A percentile compares a stretch with the other conserved stretches of the same genome.
These are phyloP conservation scores for Clanis bilineata DNA, from an alignment of 2,888 invertebrate species.

Conservation along the genomic window DNA sequence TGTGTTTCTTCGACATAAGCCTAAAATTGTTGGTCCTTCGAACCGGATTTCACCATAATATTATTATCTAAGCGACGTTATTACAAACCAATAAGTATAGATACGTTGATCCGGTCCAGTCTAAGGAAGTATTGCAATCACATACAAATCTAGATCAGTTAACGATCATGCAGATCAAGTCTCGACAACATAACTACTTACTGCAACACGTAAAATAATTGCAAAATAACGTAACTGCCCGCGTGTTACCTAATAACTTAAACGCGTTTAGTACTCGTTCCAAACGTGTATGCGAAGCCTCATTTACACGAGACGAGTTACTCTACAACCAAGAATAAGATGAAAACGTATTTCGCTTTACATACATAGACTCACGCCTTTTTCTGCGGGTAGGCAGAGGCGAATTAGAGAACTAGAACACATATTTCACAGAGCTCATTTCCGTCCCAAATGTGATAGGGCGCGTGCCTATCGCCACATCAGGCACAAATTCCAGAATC, in stretches of 20 bases:
- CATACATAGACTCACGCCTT: no score
- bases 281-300: not conserved
- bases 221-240: constrained; percentile 37
- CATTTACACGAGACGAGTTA: not conserved
- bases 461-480: no score
- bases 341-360: no score
- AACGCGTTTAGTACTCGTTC: constrained; percentile 25
- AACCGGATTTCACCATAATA: no score
- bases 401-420: no score
- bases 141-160: not conserved
- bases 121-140: not conserved
- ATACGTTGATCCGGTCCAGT: not conserved
- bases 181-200: constrained; percentile 1
- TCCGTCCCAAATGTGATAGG: no score
- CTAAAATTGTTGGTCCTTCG: no score
- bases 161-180: not conserved
- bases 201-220: constrained; percentile 9
- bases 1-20: not conserved
- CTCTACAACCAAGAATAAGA: no score
- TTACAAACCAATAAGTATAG: not conserved
- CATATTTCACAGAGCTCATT: no score
- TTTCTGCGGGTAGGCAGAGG: no score
- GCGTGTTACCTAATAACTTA: constrained; percentile 38
- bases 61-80: no score
- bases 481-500: no score